These are phyloP conservation scores for Phylloscopus trochilus DNA, from an alignment of 2,113 vertebrate genomes.

Conservation along the genomic window DNA sequence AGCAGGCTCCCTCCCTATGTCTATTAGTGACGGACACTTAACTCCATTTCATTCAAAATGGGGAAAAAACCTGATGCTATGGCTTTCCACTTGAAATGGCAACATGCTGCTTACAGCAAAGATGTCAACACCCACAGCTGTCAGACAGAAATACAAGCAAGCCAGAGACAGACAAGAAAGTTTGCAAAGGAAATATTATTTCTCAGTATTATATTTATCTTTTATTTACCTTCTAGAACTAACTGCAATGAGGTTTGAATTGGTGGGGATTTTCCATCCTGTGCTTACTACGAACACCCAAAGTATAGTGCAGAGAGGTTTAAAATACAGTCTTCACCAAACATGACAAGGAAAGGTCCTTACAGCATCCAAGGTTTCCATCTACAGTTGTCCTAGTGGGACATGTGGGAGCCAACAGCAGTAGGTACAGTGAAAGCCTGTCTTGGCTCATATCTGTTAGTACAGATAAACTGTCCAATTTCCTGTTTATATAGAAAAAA, in stretches of 20 bases:
- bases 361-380: not conserved
- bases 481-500: not conserved
- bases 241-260: not conserved
- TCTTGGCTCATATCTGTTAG: not conserved
- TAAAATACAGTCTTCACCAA: not conserved
- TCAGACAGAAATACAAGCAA: not conserved
- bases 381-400: not conserved
- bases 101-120: not conserved
- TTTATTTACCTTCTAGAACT: not conserved
- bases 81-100: conserved; percentile 10
- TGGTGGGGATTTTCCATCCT: not conserved
- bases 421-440: not conserved
- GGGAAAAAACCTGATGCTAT: not conserved
- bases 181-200: not conserved
- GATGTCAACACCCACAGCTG: not conserved
- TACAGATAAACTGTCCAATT: not conserved
- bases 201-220: not conserved
- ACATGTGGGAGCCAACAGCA: not conserved
- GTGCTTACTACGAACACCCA: not conserved
- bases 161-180: not conserved
- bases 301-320: not conserved
- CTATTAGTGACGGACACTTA: not conserved
- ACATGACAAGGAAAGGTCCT: not conserved
- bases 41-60: conserved; percentile 2
- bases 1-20: not conserved